phyloP scores from a whole-genome alignment of 2,888 invertebrate genomes.

The Pammene aurita region DNA sequence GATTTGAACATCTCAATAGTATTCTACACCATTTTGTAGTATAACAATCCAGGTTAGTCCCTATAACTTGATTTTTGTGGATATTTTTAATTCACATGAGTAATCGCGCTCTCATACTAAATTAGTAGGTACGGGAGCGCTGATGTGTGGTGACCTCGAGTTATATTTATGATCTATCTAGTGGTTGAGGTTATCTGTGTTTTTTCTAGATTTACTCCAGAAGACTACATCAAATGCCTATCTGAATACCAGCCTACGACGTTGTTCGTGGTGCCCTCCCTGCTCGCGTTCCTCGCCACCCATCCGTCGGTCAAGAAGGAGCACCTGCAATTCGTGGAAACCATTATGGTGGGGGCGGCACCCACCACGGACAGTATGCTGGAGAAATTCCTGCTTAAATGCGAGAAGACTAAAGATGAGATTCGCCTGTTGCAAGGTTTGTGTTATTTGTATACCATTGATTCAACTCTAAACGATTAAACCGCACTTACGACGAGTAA shows the following conservation, averaged over 20 bases:
- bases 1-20: too few species aligned
- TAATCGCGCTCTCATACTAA: too few species aligned
- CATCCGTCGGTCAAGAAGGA: constrained; percentile 87
- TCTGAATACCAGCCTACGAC: constrained; percentile 84
- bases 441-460: neutral
- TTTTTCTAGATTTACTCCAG: constrained; percentile 85
- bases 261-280: constrained; percentile 89
- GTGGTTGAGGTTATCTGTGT: too few species aligned
- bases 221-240: constrained; percentile 87
- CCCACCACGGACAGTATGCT: constrained; percentile 86
- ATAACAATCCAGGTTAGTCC: too few species aligned
- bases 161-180: too few species aligned
- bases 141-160: too few species aligned
- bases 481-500: constrained; percentile 88
- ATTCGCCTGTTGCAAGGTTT: constrained; percentile 75
- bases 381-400: constrained; percentile 85
- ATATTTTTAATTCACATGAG: too few species aligned
- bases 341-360: constrained; percentile 89
- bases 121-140: too few species aligned
- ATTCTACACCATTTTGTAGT: too few species aligned
- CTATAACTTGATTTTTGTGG: too few species aligned
- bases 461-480: too few species aligned
- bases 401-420: constrained; percentile 78
- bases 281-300: constrained; percentile 88
- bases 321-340: constrained; percentile 85